A percentile compares a stretch with the other conserved stretches of the same genome.
Conservation (phyloP, 2,888 invertebrate genomes). For the Anthophora plumipes region DNA sequence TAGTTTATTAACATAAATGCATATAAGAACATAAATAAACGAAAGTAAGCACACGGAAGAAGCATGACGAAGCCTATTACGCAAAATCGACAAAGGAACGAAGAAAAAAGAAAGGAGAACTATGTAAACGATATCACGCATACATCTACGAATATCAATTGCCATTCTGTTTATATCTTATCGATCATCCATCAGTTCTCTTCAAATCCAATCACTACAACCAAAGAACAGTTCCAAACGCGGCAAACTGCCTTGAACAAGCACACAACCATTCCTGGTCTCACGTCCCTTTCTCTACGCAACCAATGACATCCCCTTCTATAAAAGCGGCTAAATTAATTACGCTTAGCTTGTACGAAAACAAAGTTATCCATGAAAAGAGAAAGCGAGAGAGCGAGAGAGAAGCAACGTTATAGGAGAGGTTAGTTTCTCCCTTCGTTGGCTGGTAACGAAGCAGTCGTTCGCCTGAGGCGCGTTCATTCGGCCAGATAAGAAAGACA, state of each 20-base stretch:
- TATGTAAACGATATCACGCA: no score
- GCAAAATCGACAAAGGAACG: no score
- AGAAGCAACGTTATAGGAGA: conserved; percentile 4
- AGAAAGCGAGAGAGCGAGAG: conserved; percentile 7
- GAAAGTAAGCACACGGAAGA: no score
- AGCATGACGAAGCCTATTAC: no score
- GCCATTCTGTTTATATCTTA: no score
- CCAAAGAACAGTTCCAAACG: neutral
- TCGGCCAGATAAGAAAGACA: conserved; percentile 52
- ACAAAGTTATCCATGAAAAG: conserved; percentile 22
- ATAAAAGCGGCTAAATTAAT: conserved; percentile 24
- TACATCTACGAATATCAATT: no score
- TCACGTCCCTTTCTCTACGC: neutral
- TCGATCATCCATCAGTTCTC: no score
- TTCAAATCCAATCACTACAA: neutral
- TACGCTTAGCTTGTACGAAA: conserved; percentile 20
- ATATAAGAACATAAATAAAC: no score
- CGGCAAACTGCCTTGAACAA: neutral
- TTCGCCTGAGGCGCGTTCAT: conserved; percentile 44
- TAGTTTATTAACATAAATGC: no score
- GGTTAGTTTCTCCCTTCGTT: conserved; percentile 16
- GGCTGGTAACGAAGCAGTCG: conserved; percentile 38
- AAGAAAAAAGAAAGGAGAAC: no score
- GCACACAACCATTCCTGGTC: neutral
- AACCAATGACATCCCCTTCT: neutral